These are phyloP conservation scores for Stratiolaelaps scimitus DNA, from an alignment of 1,140 invertebrate genomes.

Conservation along the genomic window DNA sequence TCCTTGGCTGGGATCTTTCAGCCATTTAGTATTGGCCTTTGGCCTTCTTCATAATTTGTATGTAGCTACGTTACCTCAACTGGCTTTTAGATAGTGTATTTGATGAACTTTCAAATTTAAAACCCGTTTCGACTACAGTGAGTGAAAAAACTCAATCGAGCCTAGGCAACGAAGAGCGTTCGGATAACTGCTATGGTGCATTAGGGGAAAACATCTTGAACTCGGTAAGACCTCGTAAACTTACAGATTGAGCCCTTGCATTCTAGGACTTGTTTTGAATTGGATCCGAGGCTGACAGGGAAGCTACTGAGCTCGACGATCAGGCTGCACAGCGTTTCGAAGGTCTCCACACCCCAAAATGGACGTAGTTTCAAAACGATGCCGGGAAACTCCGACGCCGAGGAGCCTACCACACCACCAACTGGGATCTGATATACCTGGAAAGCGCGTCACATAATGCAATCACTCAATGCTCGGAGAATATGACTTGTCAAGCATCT, in stretches of 20 bases:
- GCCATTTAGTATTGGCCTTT: too few relatives aligned
- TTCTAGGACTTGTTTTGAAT: slow-evolving; percentile 27
- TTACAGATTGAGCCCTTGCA: slow-evolving; percentile 25
- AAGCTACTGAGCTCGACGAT: slow-evolving; percentile 25
- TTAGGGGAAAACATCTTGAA: not conserved
- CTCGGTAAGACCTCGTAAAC: not conserved
- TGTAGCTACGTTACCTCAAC: too few relatives aligned
- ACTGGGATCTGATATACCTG: slow-evolving; percentile 25
- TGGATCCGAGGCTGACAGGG: slow-evolving; percentile 19
- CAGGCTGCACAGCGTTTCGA: slow-evolving; percentile 2
- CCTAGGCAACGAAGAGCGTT: not conserved
- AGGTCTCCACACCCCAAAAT: slow-evolving; percentile 12
- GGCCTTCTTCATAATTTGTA: too few relatives aligned
- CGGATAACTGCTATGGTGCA: not conserved
- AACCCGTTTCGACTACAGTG: not conserved
- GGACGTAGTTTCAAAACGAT: not conserved
- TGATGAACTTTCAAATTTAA: not conserved
- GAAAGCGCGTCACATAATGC: not conserved
- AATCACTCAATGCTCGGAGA: too few relatives aligned
- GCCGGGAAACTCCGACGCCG: slow-evolving; percentile 15
- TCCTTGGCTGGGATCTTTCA: too few relatives aligned
- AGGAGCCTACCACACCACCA: not conserved
- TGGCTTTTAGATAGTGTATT: too few relatives aligned
- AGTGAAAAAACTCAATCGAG: not conserved
- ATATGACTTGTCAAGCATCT: too few relatives aligned